These are phyloP conservation scores for Alethe castanea DNA, from an alignment of 2,113 vertebrate genomes.

Conservation along the genomic window DNA sequence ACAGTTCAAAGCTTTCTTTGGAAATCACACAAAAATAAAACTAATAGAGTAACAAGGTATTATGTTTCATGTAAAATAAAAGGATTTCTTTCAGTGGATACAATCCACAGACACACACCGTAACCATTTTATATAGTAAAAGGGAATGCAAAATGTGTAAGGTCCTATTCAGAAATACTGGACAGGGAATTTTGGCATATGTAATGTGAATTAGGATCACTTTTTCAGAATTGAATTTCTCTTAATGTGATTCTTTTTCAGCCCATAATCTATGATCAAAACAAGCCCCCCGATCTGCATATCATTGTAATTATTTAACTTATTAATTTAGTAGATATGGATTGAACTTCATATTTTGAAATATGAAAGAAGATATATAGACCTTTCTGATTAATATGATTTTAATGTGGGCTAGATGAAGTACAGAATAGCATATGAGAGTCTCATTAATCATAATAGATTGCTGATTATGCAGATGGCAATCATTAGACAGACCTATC, in stretches of 20 bases:
- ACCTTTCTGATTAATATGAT: conserved; percentile 32
- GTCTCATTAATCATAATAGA: conserved; percentile 43
- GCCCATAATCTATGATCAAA: not conserved
- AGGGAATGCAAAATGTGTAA: not conserved
- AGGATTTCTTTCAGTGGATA: not conserved
- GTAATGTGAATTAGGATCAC: not conserved
- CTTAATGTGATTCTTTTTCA: not conserved
- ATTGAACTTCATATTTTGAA: not conserved
- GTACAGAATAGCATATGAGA: conserved; percentile 12
- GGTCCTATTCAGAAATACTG: not conserved
- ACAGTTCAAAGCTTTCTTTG: not conserved
- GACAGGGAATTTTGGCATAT: not conserved
- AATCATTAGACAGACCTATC: not conserved
- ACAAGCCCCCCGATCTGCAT: not conserved
- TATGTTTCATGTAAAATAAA: not conserved
- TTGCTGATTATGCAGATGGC: conserved; percentile 22
- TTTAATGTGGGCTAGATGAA: conserved; percentile 25
- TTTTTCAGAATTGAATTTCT: not conserved
- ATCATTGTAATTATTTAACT: not conserved
- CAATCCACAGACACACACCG: not conserved
- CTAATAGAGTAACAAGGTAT: not conserved
- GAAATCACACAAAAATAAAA: not conserved
- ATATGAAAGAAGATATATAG: not conserved
- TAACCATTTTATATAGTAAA: not conserved
- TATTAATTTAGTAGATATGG: not conserved